Percentiles rank a stretch among this genome's conserved stretches.
phyloP scores from a whole-genome alignment of 1,140 invertebrate species.

The Drosophila takahashii region DNA sequence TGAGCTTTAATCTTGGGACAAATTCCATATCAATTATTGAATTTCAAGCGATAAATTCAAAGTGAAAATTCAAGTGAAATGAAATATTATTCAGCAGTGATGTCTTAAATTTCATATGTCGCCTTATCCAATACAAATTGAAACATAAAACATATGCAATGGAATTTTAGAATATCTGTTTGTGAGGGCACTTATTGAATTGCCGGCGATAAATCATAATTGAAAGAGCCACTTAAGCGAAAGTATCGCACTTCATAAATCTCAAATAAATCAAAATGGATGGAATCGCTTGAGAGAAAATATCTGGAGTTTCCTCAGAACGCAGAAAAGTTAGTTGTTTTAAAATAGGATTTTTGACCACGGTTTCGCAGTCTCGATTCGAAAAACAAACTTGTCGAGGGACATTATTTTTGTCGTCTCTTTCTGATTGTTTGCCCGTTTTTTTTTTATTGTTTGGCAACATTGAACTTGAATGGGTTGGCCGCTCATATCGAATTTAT shows the following conservation, averaged over 20 bases:
- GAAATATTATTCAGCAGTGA: no score
- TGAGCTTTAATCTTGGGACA: no score
- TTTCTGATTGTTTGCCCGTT: not conserved
- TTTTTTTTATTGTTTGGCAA: constrained; percentile 16
- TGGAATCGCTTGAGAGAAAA: not conserved
- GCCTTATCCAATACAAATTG: not conserved
- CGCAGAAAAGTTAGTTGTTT: not conserved
- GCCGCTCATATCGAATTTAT: constrained; percentile 29
- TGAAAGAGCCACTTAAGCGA: constrained; percentile 6
- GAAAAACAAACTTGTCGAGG: constrained; percentile 22
- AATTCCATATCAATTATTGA: not conserved
- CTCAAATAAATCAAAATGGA: not conserved
- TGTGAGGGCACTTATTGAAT: not conserved
- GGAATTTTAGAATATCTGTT: not conserved
- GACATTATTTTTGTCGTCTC: constrained; percentile 14
- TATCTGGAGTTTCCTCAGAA: not conserved
- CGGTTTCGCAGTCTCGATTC: not conserved
- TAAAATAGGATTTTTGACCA: not conserved
- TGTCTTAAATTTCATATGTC: not conserved
- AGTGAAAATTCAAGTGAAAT: no score
- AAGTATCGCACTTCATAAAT: not conserved
- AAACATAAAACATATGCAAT: not conserved
- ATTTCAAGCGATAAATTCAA: not conserved
- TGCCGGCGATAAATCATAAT: not conserved
- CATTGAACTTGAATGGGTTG: constrained; percentile 41